A percentile compares a stretch with the other conserved stretches of the same genome.
Evolutionary conservation across 2,888 invertebrate species (phyloP).

Genomic region (Drosophila koepferae): DNA sequence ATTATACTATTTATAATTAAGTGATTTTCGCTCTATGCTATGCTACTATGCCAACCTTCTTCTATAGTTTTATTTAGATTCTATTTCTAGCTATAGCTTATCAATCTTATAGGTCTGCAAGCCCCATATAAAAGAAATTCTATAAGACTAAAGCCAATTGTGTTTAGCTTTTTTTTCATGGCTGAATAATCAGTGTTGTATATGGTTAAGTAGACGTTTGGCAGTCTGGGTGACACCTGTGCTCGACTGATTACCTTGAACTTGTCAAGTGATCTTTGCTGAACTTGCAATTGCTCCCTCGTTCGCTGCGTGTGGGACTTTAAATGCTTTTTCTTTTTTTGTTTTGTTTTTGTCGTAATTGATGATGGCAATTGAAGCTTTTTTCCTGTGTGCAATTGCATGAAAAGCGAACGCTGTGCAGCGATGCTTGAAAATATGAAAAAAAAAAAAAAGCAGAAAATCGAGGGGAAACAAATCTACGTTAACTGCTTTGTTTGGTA

Average conservation of each 20-base stretch:
- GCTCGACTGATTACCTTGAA: constrained; percentile 32
- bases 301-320: constrained; percentile 23
- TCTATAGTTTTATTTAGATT: too few species aligned
- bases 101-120: too few species aligned
- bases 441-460: constrained; percentile 10
- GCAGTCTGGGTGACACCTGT: constrained; percentile 7
- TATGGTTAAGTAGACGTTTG: not conserved
- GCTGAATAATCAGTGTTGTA: constrained; percentile 4
- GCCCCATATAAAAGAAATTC: not conserved
- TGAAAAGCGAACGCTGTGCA: constrained; percentile 45
- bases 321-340: constrained; percentile 18
- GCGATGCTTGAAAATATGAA: constrained; percentile 63
- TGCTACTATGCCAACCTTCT: too few species aligned
- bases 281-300: constrained; percentile 24
- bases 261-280: constrained; percentile 24
- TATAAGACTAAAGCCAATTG: not conserved
- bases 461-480: not conserved
- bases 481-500: constrained; percentile 47
- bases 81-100: too few species aligned
- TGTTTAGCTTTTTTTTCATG: not conserved
- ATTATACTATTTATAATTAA: not conserved
- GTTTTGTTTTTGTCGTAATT: constrained; percentile 30
- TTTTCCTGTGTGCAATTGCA: constrained; percentile 62
- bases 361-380: constrained; percentile 56
- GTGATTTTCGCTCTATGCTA: not conserved